A percentile compares a stretch with the other conserved stretches of the same genome.
Conservation (phyloP, 30 jellyfish, hydroid and myxozoan genomes). For the Phacellophora camtschatica region DNA sequence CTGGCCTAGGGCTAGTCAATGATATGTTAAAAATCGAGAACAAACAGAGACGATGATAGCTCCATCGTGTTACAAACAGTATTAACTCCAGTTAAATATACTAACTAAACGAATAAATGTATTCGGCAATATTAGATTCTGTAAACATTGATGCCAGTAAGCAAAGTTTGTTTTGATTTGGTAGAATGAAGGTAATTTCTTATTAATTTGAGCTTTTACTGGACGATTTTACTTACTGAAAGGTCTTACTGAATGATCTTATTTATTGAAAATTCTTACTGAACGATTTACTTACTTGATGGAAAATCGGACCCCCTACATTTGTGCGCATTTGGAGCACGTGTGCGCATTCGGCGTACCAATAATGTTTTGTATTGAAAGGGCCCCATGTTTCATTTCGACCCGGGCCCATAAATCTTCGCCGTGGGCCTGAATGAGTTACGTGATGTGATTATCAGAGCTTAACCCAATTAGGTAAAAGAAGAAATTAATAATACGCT, state of each 20-base stretch:
- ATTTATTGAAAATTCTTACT: too few species aligned
- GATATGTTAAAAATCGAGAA: neutral
- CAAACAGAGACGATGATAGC: neutral
- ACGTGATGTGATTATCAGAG: too few species aligned
- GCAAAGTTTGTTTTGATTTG: too few species aligned
- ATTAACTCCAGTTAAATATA: neutral
- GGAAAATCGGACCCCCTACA: neutral
- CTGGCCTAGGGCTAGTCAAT: neutral
- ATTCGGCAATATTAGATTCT: too few species aligned
- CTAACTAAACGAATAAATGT: neutral
- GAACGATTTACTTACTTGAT: too few species aligned
- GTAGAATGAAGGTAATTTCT: too few species aligned
- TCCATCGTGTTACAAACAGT: neutral
- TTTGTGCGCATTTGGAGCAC: neutral
- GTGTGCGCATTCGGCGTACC: neutral
- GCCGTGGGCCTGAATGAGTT: neutral
- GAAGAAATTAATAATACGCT: too few species aligned
- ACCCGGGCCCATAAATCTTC: neutral
- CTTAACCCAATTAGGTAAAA: too few species aligned
- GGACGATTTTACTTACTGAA: too few species aligned
- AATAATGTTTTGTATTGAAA: neutral
- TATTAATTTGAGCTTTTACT: too few species aligned
- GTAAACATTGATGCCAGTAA: too few species aligned
- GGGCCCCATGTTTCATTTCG: neutral
- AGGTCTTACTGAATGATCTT: too few species aligned